These are phyloP conservation scores for Xylophagus ater DNA, from an alignment of 2,888 invertebrate species.

Conservation along the genomic window DNA sequence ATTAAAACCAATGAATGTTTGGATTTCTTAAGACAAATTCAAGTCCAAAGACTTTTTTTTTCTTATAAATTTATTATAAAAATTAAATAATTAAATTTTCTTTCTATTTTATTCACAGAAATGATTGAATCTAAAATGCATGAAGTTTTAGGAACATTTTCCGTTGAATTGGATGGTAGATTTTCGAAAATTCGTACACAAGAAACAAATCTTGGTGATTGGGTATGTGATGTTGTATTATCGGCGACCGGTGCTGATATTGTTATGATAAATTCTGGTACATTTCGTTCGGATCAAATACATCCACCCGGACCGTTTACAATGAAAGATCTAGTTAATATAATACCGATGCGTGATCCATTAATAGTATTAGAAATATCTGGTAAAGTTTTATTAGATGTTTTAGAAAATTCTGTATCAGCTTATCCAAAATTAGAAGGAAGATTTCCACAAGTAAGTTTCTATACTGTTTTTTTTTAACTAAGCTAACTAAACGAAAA, in stretches of 20 bases:
- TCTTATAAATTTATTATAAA: background rate
- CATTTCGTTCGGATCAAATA: constrained; percentile 39
- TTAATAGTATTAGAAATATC: constrained; percentile 63
- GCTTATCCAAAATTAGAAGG: constrained; percentile 82
- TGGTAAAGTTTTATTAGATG: constrained; percentile 56
- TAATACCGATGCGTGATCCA: constrained; percentile 79
- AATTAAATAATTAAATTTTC: constrained; percentile 3
- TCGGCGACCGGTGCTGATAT: constrained; percentile 78
- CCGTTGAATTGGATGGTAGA: constrained; percentile 77
- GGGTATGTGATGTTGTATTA: constrained; percentile 71
- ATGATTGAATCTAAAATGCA: constrained; percentile 76
- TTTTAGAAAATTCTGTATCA: constrained; percentile 74
- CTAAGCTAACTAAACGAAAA: background rate
- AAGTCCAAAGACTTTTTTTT: constrained; percentile 3
- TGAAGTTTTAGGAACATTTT: constrained; percentile 69
- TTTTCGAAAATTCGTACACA: constrained; percentile 67
- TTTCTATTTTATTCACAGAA: constrained; percentile 40
- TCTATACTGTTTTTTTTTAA: too few relatives aligned
- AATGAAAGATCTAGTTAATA: constrained; percentile 67
- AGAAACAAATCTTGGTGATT: constrained; percentile 84
- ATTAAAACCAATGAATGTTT: too few relatives aligned
- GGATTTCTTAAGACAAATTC: too few relatives aligned
- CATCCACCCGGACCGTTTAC: constrained; percentile 78
- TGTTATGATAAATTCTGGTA: constrained; percentile 70
- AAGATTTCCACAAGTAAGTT: constrained; percentile 65